Evolutionary conservation across 2,888 invertebrate species (phyloP), one percentile per base, ranked within the genome.

Genomic region (Gonocerus acuteangulatus): DNA sequence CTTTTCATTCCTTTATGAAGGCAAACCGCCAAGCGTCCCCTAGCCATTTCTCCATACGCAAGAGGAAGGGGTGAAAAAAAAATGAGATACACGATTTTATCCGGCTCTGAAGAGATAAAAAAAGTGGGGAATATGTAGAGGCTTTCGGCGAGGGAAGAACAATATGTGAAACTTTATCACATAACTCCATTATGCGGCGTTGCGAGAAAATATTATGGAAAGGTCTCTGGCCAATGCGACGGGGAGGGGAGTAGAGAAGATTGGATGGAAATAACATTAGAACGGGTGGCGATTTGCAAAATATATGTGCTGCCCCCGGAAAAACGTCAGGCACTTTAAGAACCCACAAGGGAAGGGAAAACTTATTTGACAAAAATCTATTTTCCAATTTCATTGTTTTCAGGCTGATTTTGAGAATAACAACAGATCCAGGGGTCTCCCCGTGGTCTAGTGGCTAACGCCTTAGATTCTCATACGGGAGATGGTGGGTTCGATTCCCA

Each of bases 1-100:
- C 57, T 57, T 57, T 57, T 57, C 57, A 57, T 18, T 27, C 32
- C 39, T 47, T 44, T 47, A 45, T 27, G 42, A 47, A 57, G 45
- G 44, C 34, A 34, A 44, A 21, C 56, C 19, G n/a, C n/a, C 27
- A 36, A 21, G 4, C n/a, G 18, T 42, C 44, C 4, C 27, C 27
- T 27, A 9, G 27, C 27, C 27, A n/a, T 27, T 27, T 27, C 27
- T 27, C 27, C 27, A 27, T 9, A 27, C 9, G 27, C 27, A 27
- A 39, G 3, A 32, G 39, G 13, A 39, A 11, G 15, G 39, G 39
- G 7, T 13, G 3, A n/a, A 9, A n/a, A 39, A 39, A 39, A 39
- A 39, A 39, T 27, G 15, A 39, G n/a, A 39, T 39, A 39, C 13
- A 39, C 3, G 39, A 39, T n/a, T n/a, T 15, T n/a, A 11, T 39